Evolutionary conservation across 2,797 vertebrate species (phyloP).

Genomic region (Crypturellus tataupa): DNA sequence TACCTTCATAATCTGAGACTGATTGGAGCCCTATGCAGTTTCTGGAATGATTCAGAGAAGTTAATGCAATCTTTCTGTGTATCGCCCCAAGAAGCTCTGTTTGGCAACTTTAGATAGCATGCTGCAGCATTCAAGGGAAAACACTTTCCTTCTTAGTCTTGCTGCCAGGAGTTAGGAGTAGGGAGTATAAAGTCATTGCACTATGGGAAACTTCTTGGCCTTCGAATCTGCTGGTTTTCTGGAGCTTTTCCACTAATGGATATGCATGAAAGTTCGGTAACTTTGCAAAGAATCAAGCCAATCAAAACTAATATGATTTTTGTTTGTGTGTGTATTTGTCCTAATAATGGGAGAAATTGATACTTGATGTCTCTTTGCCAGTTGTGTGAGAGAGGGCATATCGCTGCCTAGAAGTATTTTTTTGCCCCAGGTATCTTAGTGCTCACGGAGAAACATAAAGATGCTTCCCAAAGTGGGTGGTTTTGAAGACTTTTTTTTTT

Average conservation of each 20-base stretch:
- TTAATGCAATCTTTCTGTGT: slow-evolving; percentile 58
- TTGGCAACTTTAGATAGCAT: slow-evolving; percentile 11
- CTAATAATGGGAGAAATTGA: neutral
- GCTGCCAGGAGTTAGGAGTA: neutral
- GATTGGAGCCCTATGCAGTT: slow-evolving; percentile 41
- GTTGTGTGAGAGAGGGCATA: neutral
- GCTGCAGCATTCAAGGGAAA: slow-evolving; percentile 34
- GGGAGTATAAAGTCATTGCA: neutral
- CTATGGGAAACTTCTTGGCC: neutral
- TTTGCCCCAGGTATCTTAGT: neutral
- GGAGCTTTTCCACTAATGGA: neutral
- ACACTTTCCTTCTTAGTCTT: neutral
- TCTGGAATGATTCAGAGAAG: slow-evolving; percentile 47
- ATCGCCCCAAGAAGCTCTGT: slow-evolving; percentile 29
- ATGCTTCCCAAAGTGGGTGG: neutral
- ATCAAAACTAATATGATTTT: neutral
- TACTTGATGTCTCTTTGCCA: neutral
- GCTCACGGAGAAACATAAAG: neutral
- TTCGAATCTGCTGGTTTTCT: slow-evolving; percentile 26
- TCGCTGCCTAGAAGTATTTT: neutral
- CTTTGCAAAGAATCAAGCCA: neutral
- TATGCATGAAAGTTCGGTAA: neutral
- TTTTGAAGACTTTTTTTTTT: neutral
- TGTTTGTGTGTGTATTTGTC: neutral
- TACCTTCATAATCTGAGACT: slow-evolving; percentile 39